Base-by-base conservation (phyloP, 2,888 invertebrate genomes). In the Glyphotaelius pellucidus region DNA sequence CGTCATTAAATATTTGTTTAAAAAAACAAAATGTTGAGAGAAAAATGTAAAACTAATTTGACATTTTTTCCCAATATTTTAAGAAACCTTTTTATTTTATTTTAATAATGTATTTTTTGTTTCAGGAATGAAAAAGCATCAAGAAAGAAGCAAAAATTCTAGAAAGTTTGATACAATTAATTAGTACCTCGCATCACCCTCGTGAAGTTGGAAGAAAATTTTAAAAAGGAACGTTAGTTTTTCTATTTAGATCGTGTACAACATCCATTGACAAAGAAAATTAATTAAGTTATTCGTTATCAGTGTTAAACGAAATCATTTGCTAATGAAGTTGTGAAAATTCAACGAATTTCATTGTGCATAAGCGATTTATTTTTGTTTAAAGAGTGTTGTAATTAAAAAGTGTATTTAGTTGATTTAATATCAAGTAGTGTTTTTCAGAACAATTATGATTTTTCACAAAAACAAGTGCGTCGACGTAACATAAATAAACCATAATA, bases 401-500 rank as follows among this genome's bases (percentile, higher is more conserved):
- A 67, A 67, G 9, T 25, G 5, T 19, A 1, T 67, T 67, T 25
- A 25, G 5, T n/a, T 25, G 7, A 25, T 67, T 67, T 25, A 67
- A 67, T n/a, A 67, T 67, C 25, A 67, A 67, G n/a, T 25, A 7
- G 67, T 25, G 25, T 67, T 25, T 19, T 67, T 67, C 67, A 25
- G 25, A n/a, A 67, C 9, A 67, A 67, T 47, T 42, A 89, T 89
- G 88, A 31, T 31, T 32, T 79, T 42, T 35, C 79, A 32, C 12
- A 79, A 89, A n/a, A 89, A 35, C 38, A 79, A 35, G 31, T 79
- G 88, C 38, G 79, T 89, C 31, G 88, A 89, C 30, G 32, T 89
- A 9, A 89, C 88, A 15, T 89, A 38, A 35, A 89, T 67, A 67
- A 79, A 47, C 30, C 19, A 25, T 67, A 0, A 89, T 2, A n/a